Evolutionary conservation across 1,140 invertebrate species (phyloP).

Genomic region (Drosophila trapezifrons): DNA sequence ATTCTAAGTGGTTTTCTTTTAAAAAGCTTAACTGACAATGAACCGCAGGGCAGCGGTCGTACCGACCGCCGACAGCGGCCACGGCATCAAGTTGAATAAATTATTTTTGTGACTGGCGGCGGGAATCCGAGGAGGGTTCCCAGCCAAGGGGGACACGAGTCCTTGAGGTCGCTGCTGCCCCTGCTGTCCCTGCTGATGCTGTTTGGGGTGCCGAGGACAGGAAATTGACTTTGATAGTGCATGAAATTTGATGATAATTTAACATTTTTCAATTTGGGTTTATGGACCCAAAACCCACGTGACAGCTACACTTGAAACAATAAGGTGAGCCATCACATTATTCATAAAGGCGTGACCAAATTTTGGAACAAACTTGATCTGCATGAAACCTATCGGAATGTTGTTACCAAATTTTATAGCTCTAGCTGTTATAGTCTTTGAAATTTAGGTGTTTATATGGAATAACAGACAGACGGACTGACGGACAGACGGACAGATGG

Average conservation of each 20-base stretch:
- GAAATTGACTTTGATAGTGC: constrained; percentile 82
- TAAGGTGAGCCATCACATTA: too few species aligned
- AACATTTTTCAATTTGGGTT: constrained; percentile 61
- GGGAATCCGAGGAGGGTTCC: constrained; percentile 14
- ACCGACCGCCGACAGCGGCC: constrained; percentile 47
- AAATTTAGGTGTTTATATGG: too few species aligned
- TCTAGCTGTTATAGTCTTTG: too few species aligned
- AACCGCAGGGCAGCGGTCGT: constrained; percentile 75
- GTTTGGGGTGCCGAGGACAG: constrained; percentile 30
- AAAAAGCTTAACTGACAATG: constrained; percentile 83
- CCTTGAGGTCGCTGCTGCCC: constrained; percentile 8
- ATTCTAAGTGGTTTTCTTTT: constrained; percentile 83
- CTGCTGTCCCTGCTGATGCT: not conserved
- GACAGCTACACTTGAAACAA: constrained; percentile 15
- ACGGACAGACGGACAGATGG: too few species aligned
- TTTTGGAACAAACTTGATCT: not conserved
- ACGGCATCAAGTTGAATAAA: constrained; percentile 75
- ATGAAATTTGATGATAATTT: constrained; percentile 82
- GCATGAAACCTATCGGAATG: not conserved
- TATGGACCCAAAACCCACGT: constrained; percentile 30
- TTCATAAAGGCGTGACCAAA: too few species aligned
- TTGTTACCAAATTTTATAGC: not conserved
- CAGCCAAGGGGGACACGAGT: constrained; percentile 21
- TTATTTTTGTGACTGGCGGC: constrained; percentile 70
- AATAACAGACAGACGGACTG: too few species aligned